Percentiles rank a stretch among this genome's conserved stretches.
phyloP scores from a whole-genome alignment of 2,888 invertebrate species.

The Meiosimyza decipiens region DNA sequence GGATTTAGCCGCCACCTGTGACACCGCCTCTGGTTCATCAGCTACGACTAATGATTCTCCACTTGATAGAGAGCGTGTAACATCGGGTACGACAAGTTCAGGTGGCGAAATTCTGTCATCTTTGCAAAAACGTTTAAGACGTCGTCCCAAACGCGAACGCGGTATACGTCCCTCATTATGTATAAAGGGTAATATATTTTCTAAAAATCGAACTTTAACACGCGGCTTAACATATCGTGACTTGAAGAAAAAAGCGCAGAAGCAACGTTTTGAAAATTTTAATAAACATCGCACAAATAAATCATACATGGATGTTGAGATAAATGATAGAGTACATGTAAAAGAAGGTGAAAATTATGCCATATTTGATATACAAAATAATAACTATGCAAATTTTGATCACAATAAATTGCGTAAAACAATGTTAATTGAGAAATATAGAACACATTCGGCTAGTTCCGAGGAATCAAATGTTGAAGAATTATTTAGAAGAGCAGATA shows the following conservation, averaged over 20 bases:
- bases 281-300: slow-evolving; percentile 44
- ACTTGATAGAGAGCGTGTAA: neutral
- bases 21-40: slow-evolving; percentile 18
- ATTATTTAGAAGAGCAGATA: too few species aligned
- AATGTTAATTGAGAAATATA: slow-evolving; percentile 32
- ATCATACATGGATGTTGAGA: neutral
- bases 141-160: slow-evolving; percentile 42
- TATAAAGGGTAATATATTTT: slow-evolving; percentile 52
- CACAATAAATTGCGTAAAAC: slow-evolving; percentile 35
- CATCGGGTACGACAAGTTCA: slow-evolving; percentile 37
- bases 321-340: neutral
- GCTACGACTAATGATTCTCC: neutral
- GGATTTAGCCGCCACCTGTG: neutral
- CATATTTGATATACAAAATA: slow-evolving; percentile 17
- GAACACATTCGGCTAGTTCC: neutral
- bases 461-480: too few species aligned
- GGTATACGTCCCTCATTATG: slow-evolving; percentile 46
- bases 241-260: slow-evolving; percentile 46
- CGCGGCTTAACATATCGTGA: slow-evolving; percentile 43
- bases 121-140: slow-evolving; percentile 35
- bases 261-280: slow-evolving; percentile 49
- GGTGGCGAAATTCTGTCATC: slow-evolving; percentile 26
- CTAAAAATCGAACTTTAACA: slow-evolving; percentile 46
- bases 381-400: slow-evolving; percentile 18
- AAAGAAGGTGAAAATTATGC: slow-evolving; percentile 11